phyloP scores from a whole-genome alignment of 1,140 invertebrate genomes.

The Calliphora vicina region DNA sequence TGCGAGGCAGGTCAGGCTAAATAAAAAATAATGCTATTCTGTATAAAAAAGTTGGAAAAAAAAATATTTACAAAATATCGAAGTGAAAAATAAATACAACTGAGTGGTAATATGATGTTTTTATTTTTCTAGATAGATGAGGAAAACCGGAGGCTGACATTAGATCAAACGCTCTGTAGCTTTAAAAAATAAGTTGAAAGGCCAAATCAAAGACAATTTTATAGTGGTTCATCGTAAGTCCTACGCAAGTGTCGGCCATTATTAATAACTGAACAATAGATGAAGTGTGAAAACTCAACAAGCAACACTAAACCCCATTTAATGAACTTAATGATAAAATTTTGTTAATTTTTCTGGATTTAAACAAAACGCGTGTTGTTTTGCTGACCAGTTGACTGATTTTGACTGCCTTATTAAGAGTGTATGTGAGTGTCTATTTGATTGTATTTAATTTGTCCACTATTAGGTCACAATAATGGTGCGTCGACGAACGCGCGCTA shows the following conservation, averaged over 20 bases:
- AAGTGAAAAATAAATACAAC: background rate
- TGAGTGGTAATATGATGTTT: background rate
- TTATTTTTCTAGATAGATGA: background rate
- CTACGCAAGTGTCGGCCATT: slow-evolving; percentile 24
- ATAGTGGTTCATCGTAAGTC: background rate
- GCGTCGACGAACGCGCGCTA: slow-evolving; percentile 36
- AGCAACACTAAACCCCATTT: too few relatives aligned
- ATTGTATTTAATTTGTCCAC: background rate
- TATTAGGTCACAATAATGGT: slow-evolving; percentile 22
- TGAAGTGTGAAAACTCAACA: too few relatives aligned
- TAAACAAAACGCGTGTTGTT: background rate
- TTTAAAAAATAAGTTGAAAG: background rate
- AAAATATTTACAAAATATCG: background rate
- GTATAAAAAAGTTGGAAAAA: background rate
- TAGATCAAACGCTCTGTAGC: background rate
- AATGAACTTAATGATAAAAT: too few relatives aligned
- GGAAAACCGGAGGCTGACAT: background rate
- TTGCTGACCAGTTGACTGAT: background rate
- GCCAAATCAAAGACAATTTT: background rate
- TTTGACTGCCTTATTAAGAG: background rate
- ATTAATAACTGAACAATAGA: background rate
- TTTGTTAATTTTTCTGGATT: background rate
- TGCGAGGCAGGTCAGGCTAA: slow-evolving; percentile 28
- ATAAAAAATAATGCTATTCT: slow-evolving; percentile 9
- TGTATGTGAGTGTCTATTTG: background rate